Evolutionary conservation across 2,113 vertebrate species (phyloP), one percentile per base, ranked within the genome.

Genomic region (Tringa solitaria): DNA sequence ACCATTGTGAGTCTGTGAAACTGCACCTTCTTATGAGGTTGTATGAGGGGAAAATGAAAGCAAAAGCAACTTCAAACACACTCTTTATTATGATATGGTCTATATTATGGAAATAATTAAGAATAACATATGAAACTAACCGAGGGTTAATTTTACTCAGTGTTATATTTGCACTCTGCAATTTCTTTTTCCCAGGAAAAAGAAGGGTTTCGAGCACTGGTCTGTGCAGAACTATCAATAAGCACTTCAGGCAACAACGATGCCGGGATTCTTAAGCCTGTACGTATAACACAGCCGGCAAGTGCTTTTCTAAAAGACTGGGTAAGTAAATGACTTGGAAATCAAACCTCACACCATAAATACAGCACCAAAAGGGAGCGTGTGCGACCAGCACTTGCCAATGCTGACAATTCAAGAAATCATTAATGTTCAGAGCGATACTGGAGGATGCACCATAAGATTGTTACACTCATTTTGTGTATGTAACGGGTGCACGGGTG

Each of bases 371-470:
- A 70, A 63, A 81, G 23, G 18, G 8, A 76, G 27, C 17, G 18
- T 2, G 11, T n/a, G 18, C 68, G 85, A 73, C 14, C 6, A 48
- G 45, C 4, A 4, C 27, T 45, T 63, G 17, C 3, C 50, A 65
- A 6, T 24, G 9, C 14, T 59, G 33, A n/a, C 32, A 81, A 41
- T 81, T 74, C 72, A 46, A 46, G 65, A 68, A 80, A 68, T 69
- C 6, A 2, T 68, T 72, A 28, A 73, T 12, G 19, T 46, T 28
- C 41, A 78, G 32, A 17, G 26, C 84, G n/a, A 35, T 90, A 59
- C 7, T 41, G 27, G 8, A 89, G n/a, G 69, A 46, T 0, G 0
- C 22, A 54, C 39, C 10, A 26, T 15, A 18, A 57, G 54, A 50
- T 13, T 69, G 51, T 61, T 22, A 9, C 10, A 18, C 9, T 39